Evolutionary conservation across 2,113 vertebrate species (phyloP), one percentile per base, ranked within the genome.

Genomic region (Anoplopoma fimbria): DNA sequence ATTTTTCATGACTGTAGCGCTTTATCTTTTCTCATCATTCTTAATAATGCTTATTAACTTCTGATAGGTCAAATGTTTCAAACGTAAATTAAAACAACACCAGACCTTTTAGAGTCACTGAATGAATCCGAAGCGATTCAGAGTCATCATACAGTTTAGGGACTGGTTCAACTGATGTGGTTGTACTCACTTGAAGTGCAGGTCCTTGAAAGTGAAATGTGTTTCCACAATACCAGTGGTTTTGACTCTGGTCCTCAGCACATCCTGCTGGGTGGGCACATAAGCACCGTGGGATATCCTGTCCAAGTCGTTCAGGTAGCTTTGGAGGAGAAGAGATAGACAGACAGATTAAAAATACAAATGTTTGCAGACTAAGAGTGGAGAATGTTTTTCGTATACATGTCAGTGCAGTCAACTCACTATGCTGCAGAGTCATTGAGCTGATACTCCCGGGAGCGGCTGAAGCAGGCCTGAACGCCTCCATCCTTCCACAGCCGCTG

Each of bases 161-260:
- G n/a, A 67, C 14, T 60, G 57, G 42, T 61, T 42, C 19, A n/a
- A 25, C 23, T 19, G 45, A 23, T 17, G 17, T 8, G 21, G 55
- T 31, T 75, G 58, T 40, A 95, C 97, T 97, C 90, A 99, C 98
- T 99, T 99, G 94, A 99, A 99, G 92, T 99, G 98, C 90, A 99
- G 97, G 91, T 99, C 98, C 94, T 99, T 99, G 95, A 99, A 99
- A 81, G 98, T 99, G 89, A 99, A 99, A 93, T 99, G 98, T 19
- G 98, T 99, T 94, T 99, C 98, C 89, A 99, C 98, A 86, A 99
- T 99, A 88, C 98, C 98, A 55, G 98, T 99, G 53, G 98, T 99
- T 96, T 99, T 99, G 91, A 99, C 98, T 93, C 98, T 96, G 87
- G 98, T 99, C 92, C 98, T 96, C 89, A 99, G 96, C 84, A 99